A percentile compares a stretch with the other conserved stretches of the same genome.
Evolutionary conservation across 2,113 vertebrate species (phyloP).

Genomic region (Phasianus colchicus): DNA sequence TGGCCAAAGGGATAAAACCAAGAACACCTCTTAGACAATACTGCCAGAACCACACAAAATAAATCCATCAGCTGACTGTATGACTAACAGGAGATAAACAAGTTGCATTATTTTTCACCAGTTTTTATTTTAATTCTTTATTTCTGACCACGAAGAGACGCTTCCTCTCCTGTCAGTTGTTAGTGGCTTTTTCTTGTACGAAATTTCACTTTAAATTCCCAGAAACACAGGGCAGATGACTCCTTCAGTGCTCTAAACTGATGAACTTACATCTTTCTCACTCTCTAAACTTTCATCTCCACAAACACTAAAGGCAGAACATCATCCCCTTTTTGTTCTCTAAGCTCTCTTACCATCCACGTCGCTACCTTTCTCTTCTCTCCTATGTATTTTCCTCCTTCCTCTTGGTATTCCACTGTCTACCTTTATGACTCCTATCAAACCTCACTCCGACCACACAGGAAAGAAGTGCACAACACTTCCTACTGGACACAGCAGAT

Average conservation of each 20-base stretch:
- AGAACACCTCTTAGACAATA: neutral
- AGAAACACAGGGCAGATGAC: neutral
- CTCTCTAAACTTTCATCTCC: neutral
- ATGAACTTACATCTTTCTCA: neutral
- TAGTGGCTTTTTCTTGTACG: neutral
- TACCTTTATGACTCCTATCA: neutral
- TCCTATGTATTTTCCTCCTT: neutral
- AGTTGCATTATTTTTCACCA: neutral
- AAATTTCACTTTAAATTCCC: neutral
- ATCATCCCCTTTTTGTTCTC: neutral
- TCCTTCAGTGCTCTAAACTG: neutral
- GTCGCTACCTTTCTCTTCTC: neutral
- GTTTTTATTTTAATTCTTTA: neutral
- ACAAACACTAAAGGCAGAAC: neutral
- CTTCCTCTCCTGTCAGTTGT: neutral
- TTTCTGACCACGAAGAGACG: neutral
- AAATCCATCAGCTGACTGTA: neutral
- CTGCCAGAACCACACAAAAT: neutral
- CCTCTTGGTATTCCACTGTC: neutral
- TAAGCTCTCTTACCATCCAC: neutral
- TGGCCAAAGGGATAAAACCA: neutral
- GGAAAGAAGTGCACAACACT: neutral
- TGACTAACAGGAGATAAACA: neutral
- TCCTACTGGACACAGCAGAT: neutral
- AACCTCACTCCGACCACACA: accelerated